Conservation (phyloP, 2,797 vertebrate species). For the Halcyon chelicuti region DNA sequence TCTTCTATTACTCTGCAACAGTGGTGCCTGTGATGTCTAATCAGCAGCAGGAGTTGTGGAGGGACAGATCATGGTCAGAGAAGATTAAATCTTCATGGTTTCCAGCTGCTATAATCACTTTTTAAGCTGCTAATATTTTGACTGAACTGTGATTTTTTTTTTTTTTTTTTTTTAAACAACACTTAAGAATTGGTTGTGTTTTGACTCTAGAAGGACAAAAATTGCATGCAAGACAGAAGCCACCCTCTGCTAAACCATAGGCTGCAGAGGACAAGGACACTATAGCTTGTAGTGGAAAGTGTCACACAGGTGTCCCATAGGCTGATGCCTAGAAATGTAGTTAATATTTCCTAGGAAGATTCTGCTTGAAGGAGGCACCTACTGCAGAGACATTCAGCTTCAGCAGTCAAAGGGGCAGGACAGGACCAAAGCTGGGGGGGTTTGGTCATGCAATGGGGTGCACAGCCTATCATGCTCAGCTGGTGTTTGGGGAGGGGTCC, state of each 20-base stretch:
- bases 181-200: background rate
- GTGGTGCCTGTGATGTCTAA: background rate
- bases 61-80: background rate
- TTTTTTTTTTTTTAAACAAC: too few relatives aligned
- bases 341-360: background rate
- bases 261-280: background rate
- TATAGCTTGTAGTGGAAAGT: background rate
- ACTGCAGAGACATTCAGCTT: background rate
- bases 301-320: background rate
- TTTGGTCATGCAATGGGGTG: rapidly evolving
- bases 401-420: background rate
- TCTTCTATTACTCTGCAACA: background rate
- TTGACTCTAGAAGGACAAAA: background rate
- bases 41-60: background rate
- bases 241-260: background rate
- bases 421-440: background rate
- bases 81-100: constrained; percentile 17
- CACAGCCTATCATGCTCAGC: rapidly evolving
- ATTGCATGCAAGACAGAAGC: background rate
- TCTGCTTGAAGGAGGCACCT: background rate
- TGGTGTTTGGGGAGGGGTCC: background rate
- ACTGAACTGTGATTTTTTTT: background rate
- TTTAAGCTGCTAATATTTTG: background rate
- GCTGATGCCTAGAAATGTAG: background rate
- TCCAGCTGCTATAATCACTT: background rate